phyloP scores from a whole-genome alignment of 2,113 vertebrate species.

The Microcebus murinus region DNA sequence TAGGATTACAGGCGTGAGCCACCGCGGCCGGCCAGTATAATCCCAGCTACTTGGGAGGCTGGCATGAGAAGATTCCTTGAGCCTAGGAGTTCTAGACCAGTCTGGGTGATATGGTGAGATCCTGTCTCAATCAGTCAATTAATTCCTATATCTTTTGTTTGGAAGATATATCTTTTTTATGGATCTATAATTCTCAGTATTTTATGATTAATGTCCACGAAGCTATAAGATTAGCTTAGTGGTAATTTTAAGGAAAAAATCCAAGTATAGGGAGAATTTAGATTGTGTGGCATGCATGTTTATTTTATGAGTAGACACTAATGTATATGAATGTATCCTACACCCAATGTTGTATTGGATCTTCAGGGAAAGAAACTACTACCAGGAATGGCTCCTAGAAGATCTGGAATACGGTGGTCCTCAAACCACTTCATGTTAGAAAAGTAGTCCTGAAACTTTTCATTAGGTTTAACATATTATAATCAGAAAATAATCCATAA shows the following conservation, averaged over 20 bases:
- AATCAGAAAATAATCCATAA: constrained; percentile 32
- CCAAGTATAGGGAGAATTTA: neutral
- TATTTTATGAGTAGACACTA: neutral
- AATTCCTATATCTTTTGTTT: neutral
- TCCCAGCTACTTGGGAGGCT: too few relatives aligned
- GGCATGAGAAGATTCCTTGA: too few relatives aligned
- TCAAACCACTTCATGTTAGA: neutral
- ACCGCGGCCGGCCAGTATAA: too few relatives aligned
- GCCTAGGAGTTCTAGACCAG: too few relatives aligned
- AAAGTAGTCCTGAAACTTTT: neutral
- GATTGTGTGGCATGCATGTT: neutral
- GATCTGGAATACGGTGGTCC: neutral
- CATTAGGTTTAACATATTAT: neutral
- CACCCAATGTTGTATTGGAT: neutral
- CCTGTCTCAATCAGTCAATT: too few relatives aligned
- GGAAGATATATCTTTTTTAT: neutral
- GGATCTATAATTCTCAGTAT: neutral
- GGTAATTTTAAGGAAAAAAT: neutral
- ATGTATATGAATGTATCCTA: neutral
- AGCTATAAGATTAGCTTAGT: neutral
- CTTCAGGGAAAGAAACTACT: neutral
- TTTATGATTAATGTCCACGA: constrained; percentile 31
- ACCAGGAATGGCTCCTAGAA: neutral
- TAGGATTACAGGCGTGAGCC: too few relatives aligned
- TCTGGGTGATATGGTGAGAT: too few relatives aligned